Percentiles rank a stretch among this genome's conserved stretches.
These are phyloP conservation scores for Bruchidius siliquastri DNA, from an alignment of 2,888 invertebrate species.

Conservation along the genomic window DNA sequence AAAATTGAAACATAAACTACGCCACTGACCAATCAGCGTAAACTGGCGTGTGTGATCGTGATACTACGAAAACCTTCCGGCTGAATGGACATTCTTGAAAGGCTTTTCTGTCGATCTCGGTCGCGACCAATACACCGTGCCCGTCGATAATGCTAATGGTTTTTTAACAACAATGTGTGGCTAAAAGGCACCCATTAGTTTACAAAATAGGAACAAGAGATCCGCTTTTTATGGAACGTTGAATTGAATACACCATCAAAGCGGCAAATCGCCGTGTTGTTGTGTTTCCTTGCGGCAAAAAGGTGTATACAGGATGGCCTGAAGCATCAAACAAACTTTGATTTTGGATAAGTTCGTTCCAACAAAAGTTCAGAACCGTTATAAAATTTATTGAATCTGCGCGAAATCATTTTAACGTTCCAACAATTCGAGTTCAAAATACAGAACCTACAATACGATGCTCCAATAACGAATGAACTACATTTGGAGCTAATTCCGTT, in stretches of 20 bases:
- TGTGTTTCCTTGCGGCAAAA: neutral
- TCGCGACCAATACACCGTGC: conserved; percentile 24
- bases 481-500: no score
- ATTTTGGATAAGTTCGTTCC: no score
- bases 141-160: conserved; percentile 16
- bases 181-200: conserved; percentile 14
- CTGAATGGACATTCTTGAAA: conserved; percentile 24
- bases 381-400: no score
- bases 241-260: neutral
- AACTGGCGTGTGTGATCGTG: conserved; percentile 20
- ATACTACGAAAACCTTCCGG: conserved; percentile 19
- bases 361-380: no score
- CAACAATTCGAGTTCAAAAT: no score
- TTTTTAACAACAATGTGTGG: conserved; percentile 20
- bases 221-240: neutral
- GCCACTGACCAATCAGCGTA: neutral
- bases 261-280: neutral
- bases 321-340: no score
- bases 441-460: no score
- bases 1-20: no score
- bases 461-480: no score
- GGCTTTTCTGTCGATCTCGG: conserved; percentile 27
- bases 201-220: conserved; percentile 10
- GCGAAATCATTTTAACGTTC: no score
- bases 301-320: neutral